Base-by-base conservation (phyloP, 1,140 invertebrate species). In the Ephestia elutella region DNA sequence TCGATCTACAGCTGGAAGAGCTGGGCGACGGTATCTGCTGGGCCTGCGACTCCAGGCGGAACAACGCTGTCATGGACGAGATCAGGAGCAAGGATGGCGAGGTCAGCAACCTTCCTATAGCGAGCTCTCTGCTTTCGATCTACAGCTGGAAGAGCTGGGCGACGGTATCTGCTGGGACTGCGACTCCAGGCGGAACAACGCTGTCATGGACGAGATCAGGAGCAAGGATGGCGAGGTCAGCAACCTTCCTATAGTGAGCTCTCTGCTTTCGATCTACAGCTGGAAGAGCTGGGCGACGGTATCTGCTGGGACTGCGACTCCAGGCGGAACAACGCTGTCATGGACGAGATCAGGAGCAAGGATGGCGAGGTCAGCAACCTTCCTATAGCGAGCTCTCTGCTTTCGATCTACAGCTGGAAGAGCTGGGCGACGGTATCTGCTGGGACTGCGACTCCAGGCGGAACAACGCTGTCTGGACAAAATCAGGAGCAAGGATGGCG, bases 151-250 rank as follows among this genome's bases (percentile, higher is more conserved):
- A 0, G 89, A 91, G 19, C 84, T 94, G 1, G 94, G 94, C 0
- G 92, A 92, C 86, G 0, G 87, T 96, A 92, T 96, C 0, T 91
- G 95, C 49, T 95, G 94, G 92, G 96, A 97, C 75, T 90, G 95
- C 3, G 94, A 96, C 78, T 77, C 90, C 59, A 70, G 89, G 65
- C 88, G 90, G 13, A 91, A 91, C 58, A n/a, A n/a, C n/a, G 86
- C 90, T 30, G 91, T 92, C 0, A 89, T 90, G 0, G 78, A 88
- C 13, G 86, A 91, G 55, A 91, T 92, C 50, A 87, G 90, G 17
- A 86, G 70, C 38, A 79, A 11, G 11, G 32, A 38, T 38, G 32
- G 32, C 8, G 32, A 38, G 32, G 32, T 38, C 5, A 11, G n/a
- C 7, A 32, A 13, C 44, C 28, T 20, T 44, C 32, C 49, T 18